Base-by-base conservation (phyloP, 2,113 vertebrate species). In the Melanostigma gelatinosum region DNA sequence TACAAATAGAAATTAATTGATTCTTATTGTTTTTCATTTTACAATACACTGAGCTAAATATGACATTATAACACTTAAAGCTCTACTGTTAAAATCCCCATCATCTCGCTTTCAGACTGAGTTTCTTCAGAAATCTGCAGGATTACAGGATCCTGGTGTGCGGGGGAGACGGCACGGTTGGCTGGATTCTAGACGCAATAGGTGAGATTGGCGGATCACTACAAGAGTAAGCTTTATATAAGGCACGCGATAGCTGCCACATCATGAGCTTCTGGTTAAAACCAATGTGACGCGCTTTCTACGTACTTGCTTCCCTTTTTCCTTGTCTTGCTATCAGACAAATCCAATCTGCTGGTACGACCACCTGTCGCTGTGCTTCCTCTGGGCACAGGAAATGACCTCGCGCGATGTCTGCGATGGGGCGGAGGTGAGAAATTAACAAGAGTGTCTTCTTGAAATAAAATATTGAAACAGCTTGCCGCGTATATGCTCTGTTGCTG, bases 171-270 rank as follows among this genome's bases (percentile, higher is more conserved):
- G 97, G 97, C 79, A 98, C 97, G 1, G 97, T 98, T 36, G 97
- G 97, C 84, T 98, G 97, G 97, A 97, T 98, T 77, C 93, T 98
- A 10, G 97, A 98, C 55, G 96, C 95, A 55, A 97, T 98, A 73
- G 97, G 97, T 98, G 72, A 86, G 91, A 20, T 8, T 15, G 8
- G n/a, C 11, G 22, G 22, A 32, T 52, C 10, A 15, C 64, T 18
- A 8, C 13, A 65, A 32, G 27, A 67, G 15, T 8, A 9, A 55
- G 50, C 4, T 27, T 29, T 4, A 6, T 18, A 20, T 77, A 27
- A 20, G 22, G 5, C 15, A 22, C 15, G 0, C 40, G 11, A 29
- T 8, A 58, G 18, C 27, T 15, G 57, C 29, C 22, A 8, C 22
- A 12, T 6, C 0, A 18, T 9, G 34, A 50, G 27, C 40, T 15